Base-by-base conservation (phyloP, 2,113 vertebrate genomes). In the Pluvianellus socialis region DNA sequence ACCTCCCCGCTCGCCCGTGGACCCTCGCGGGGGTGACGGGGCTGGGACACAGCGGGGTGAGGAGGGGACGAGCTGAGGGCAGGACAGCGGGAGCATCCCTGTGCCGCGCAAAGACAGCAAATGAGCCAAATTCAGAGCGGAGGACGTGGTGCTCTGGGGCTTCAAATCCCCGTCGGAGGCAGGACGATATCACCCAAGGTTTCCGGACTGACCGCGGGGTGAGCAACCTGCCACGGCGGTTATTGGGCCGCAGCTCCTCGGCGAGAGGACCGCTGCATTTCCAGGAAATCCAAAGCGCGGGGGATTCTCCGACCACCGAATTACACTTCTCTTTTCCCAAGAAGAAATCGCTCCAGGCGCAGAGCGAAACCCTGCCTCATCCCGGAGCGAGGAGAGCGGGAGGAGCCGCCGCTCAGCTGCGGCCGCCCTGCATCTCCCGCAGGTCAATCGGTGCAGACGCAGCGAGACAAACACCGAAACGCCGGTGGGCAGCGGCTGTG, bases 281-380 rank as follows among this genome's bases (percentile, higher is more conserved):
- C 94, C 96, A 90, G 93, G 88, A 96, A 93, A 82, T 45, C 90
- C 82, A 16, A 15, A 70, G 26, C 4, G 0, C 1, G 4, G 68
- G 80, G 45, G 61, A 86, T 92, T 94, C 84, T 93, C 80, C 49
- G 53, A 45, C 67, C 74, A 6, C 84, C 4, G 44, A 77, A 62
- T 80, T 18, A 9, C 67, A 92, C 96, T 97, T 96, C 96, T 62
- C 89, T 71, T 97, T 97, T 95, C 96, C 96, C 27, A 59, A 82
- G 86, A 81, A 95, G 22, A 50, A 84, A 89, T 58, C 67, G 3
- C 35, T n/a, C 26, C 20, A n/a, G 74, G 6, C 0, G 2, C 61
- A 15, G 55, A 82, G 61, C 76, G 62, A 40, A 86, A 16, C 38
- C 14, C 59, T 30, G 74, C 13, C 28, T 11, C 4, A 4, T 28